phyloP scores from a whole-genome alignment of 2,113 vertebrate genomes.

The Zapornia atra region DNA sequence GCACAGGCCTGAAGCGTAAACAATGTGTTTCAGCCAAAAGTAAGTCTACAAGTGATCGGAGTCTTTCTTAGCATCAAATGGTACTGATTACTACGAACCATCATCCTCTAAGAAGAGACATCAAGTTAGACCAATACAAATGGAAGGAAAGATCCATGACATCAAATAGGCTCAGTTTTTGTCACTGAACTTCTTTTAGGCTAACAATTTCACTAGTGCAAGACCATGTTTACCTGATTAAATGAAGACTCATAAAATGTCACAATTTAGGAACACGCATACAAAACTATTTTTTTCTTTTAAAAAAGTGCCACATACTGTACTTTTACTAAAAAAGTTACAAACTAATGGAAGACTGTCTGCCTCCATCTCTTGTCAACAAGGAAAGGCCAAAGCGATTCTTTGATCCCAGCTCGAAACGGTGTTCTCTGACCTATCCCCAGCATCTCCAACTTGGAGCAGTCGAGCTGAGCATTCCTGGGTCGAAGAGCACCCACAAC shows the following conservation, averaged over 20 bases:
- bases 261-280: constrained; percentile 76
- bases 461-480: constrained; percentile 87
- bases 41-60: constrained; percentile 38
- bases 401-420: constrained; percentile 85
- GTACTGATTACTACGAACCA: constrained; percentile 33
- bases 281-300: constrained; percentile 82
- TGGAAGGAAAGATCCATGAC: constrained; percentile 28
- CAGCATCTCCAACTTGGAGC: constrained; percentile 88
- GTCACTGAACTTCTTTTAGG: constrained; percentile 43
- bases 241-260: constrained; percentile 66
- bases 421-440: constrained; percentile 86
- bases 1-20: constrained; percentile 35
- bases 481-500: constrained; percentile 85
- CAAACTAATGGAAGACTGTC: constrained; percentile 89
- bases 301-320: constrained; percentile 79
- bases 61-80: constrained; percentile 42
- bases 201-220: constrained; percentile 74
- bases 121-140: constrained; percentile 37
- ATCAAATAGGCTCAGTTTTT: constrained; percentile 34
- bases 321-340: constrained; percentile 68
- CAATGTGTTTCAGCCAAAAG: constrained; percentile 44
- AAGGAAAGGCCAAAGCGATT: constrained; percentile 95
- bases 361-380: constrained; percentile 94
- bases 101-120: constrained; percentile 7
- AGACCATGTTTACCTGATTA: constrained; percentile 76